Base-by-base conservation (phyloP, 2,113 vertebrate species). In the Anoura caudifer region DNA sequence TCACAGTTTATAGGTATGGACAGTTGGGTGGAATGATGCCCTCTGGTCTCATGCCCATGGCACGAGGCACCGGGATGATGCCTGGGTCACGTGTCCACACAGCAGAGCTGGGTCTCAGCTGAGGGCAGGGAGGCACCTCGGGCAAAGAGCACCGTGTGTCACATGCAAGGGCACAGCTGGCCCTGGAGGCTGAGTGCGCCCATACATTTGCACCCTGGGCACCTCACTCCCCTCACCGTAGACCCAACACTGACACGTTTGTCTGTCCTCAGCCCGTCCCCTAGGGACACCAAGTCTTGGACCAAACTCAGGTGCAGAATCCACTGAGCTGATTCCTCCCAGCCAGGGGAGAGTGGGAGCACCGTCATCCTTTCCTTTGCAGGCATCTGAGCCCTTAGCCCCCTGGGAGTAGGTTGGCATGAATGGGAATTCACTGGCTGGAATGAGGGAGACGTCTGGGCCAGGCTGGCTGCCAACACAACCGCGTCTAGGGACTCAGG, bases 141-240 rank as follows among this genome's bases (percentile, higher is more conserved):
- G 13, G 43, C 45, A 28, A 38, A 4, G 88, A 28, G 5, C 7
- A 26, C 72, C 17, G 17, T 19, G 43, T 5, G 12, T 31, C 7
- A 16, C 2, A 0, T 16, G 38, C 1, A 3, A 2, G 28, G 15
- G 7, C 36, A 10, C 0, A 0, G 36, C 33, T 41, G 12, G 24
- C 20, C 15, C 41, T 19, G 3, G 65, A n/a, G 59, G 63, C 22
- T 1, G 24, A 81, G 11, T 1, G 0, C 12, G 31, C 12, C 10
- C 33, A 41, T 79, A 15, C 7, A 26, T 70, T 43, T 52, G 72
- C 20, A 4, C 81, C 36, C 45, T 3, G 22, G 28, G 12, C 11
- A 22, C 41, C 59, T 33, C 52, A 5, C 6, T 5, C 47, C 41
- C 45, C 24, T 28, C 75, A 33, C 36, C 16, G n/a, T 50, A 6